Conservation (phyloP, 37 sponge, comb jelly and placozoan species). For the Chondrosia reniformis region DNA sequence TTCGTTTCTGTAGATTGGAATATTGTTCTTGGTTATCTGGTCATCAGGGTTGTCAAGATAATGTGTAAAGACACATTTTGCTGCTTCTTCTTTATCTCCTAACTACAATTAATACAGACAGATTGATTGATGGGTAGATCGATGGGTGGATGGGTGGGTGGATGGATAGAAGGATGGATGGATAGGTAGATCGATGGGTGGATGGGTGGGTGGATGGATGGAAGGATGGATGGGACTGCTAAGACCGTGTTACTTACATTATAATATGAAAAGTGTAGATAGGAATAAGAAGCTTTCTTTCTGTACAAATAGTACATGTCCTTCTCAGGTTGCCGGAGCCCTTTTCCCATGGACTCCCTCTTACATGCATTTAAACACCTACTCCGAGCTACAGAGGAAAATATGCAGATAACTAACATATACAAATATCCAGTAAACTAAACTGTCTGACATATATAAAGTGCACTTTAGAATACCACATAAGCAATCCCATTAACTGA, state of each 20-base stretch:
- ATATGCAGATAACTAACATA: background rate
- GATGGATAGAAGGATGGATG: too few species aligned
- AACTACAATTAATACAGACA: background rate
- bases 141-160: too few species aligned
- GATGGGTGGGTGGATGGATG: too few species aligned
- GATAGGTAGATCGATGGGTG: too few species aligned
- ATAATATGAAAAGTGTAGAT: constrained; percentile 70
- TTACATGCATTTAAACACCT: constrained; percentile 60
- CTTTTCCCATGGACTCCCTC: constrained; percentile 13
- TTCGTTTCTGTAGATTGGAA: constrained; percentile 33
- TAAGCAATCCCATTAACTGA: background rate
- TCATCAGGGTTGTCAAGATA: constrained; percentile 30
- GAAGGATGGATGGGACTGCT: background rate
- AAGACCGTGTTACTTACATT: constrained; percentile 24
- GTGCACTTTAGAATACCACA: background rate
- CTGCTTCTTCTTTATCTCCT: constrained; percentile 35
- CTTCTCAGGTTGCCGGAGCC: constrained; percentile 29
- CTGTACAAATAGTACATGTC: constrained; percentile 3
- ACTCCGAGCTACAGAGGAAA: constrained; percentile 21
- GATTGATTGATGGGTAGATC: background rate
- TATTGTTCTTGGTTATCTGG: background rate
- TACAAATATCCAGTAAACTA: background rate
- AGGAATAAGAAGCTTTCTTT: constrained; percentile 39
- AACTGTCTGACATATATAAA: too few species aligned
- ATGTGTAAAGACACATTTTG: constrained; percentile 44